A percentile compares a stretch with the other conserved stretches of the same genome.
Conservation (phyloP, 2,888 invertebrate species). For the Eilema caniola region DNA sequence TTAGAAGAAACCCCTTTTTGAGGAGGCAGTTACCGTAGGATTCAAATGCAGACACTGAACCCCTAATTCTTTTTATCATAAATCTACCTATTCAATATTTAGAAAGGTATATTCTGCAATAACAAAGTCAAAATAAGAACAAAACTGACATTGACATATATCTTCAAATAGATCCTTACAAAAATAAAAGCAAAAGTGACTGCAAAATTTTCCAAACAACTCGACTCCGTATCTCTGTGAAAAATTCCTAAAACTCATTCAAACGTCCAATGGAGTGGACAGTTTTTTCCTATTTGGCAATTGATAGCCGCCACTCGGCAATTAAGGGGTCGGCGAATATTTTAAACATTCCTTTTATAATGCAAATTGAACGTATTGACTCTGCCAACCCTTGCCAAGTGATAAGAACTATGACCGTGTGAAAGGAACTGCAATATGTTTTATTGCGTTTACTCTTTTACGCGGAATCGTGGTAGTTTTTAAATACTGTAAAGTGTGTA, state of each 20-base stretch:
- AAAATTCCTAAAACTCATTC: constrained; percentile 74
- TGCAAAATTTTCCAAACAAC: constrained; percentile 6
- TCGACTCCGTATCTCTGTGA: constrained; percentile 56
- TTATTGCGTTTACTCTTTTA: constrained; percentile 26
- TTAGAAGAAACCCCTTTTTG: no score
- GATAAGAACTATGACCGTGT: constrained; percentile 35
- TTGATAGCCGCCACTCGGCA: constrained; percentile 81
- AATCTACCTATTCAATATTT: neutral
- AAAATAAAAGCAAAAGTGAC: neutral
- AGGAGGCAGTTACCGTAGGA: no score
- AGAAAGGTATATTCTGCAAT: neutral
- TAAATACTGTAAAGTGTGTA: neutral
- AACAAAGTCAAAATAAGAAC: neutral
- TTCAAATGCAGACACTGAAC: no score
- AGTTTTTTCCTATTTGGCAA: constrained; percentile 83
- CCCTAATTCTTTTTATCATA: no score
- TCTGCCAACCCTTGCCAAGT: constrained; percentile 50
- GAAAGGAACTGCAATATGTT: constrained; percentile 28
- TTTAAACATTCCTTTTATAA: constrained; percentile 82
- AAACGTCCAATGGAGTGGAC: constrained; percentile 76
- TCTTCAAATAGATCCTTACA: neutral
- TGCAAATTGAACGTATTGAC: constrained; percentile 84
- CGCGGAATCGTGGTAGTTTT: constrained; percentile 34
- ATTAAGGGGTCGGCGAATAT: constrained; percentile 81
- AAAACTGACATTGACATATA: neutral